Evolutionary conservation across 1,140 invertebrate genomes (phyloP).

Genomic region (Brachionus angularis): DNA sequence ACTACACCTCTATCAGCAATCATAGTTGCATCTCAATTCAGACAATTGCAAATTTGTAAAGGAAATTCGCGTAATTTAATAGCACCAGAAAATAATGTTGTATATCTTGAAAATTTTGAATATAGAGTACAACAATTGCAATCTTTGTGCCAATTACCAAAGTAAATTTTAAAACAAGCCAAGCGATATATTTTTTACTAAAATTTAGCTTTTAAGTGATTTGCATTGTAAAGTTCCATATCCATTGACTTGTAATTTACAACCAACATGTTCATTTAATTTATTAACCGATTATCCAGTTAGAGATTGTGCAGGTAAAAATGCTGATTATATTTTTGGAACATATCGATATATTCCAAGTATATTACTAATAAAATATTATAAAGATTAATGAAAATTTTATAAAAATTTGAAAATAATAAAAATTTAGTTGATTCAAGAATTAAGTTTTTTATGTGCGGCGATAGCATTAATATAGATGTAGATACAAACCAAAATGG

Average conservation of each 20-base stretch:
- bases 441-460: constrained; percentile 1
- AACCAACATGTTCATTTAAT: constrained; percentile 10
- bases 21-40: not conserved
- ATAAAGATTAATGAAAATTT: not conserved
- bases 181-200: too few relatives aligned
- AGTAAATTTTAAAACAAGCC: too few relatives aligned
- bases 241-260: constrained; percentile 15
- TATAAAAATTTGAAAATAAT: not conserved
- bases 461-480: not conserved
- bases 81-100: constrained; percentile 6
- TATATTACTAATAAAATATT: too few relatives aligned
- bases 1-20: not conserved
- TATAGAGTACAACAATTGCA: not conserved
- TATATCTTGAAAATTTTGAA: constrained; percentile 28
- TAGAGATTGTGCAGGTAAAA: not conserved
- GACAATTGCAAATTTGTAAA: constrained; percentile 20
- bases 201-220: too few relatives aligned
- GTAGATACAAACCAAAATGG: constrained; percentile 13
- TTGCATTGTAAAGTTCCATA: not conserved
- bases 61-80: not conserved
- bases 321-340: constrained; percentile 35
- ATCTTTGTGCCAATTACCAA: not conserved
- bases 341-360: constrained; percentile 39
- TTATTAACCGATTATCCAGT: not conserved
- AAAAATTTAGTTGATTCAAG: constrained; percentile 31